Evolutionary conservation across 2,797 vertebrate species (phyloP), one percentile per base, ranked within the genome.

Genomic region (Morus bassanus): DNA sequence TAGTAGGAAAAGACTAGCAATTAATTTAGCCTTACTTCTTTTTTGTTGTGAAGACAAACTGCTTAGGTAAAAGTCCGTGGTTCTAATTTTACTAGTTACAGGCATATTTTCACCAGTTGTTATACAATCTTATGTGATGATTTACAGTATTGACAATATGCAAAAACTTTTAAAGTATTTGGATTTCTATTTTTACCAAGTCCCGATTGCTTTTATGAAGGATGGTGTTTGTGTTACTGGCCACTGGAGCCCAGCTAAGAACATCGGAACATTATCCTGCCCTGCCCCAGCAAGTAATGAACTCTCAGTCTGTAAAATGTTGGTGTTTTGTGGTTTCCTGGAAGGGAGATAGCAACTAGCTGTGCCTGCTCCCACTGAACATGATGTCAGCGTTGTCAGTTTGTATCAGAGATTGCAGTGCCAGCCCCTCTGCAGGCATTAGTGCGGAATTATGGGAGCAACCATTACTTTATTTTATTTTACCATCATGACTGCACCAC

Each of bases 161-260:
- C 18, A 81, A 92, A 96, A 89, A 21, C 21, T 82, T 64, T 48
- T 8, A 76, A 81, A 75, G 88, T 80, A 65, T 91, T 93, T 95
- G 37, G 16, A 81, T 85, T 96, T 94, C 88, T 95, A 84, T 88
- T 89, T 92, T 95, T 84, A 84, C 23, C 46, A 70, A 82, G 63
- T 3, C 56, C 43, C 2, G 2, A 25, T 59, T 67, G 21, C 43
- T 88, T 91, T 89, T 85, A 37, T 77, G 83, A 87, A 92, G 24
- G 43, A 89, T 83, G 33, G 14, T 77, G 31, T 94, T 95, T 93
- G 75, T 80, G 43, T 80, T 94, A 63, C 65, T 86, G 72, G 78
- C 65, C 75, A 76, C 61, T 75, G 69, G 43, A 96, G 86, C 53
- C 67, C 75, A 51, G 57, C 72, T 94, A 73, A 68, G 89, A 90